These are phyloP conservation scores for Carterocephalus palaemon DNA, from an alignment of 2,888 invertebrate genomes.

Conservation along the genomic window DNA sequence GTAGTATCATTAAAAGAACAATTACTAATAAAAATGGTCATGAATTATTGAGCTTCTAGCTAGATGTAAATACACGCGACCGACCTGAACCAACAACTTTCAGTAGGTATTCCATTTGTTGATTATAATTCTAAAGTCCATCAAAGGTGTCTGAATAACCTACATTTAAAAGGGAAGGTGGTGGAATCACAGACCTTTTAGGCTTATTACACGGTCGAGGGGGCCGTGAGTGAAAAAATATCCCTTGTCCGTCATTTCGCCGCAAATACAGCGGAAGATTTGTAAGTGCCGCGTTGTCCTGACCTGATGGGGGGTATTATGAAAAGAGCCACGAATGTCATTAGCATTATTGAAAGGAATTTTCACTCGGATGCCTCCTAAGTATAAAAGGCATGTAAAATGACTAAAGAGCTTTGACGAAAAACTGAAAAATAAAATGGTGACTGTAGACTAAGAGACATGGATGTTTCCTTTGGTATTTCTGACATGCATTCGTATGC, in stretches of 20 bases:
- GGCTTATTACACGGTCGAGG: conserved; percentile 63
- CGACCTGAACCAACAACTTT: too few relatives aligned
- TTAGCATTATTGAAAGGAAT: conserved; percentile 20
- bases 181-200: conserved; percentile 65
- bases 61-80: too few relatives aligned
- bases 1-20: too few relatives aligned
- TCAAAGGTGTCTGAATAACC: conserved; percentile 60
- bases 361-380: background rate
- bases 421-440: too few relatives aligned
- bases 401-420: too few relatives aligned
- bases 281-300: conserved; percentile 51
- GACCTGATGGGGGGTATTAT: conserved; percentile 15
- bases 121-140: conserved; percentile 45
- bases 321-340: conserved; percentile 9
- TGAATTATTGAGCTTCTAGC: too few relatives aligned
- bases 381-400: conserved; percentile 5
- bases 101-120: conserved; percentile 30
- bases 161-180: conserved; percentile 51
- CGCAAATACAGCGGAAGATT: conserved; percentile 42
- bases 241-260: conserved; percentile 29
- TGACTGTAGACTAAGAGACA: too few relatives aligned
- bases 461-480: too few relatives aligned
- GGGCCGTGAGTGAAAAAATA: conserved; percentile 42
- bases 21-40: too few relatives aligned
- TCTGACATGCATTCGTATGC: too few relatives aligned